These are phyloP conservation scores for Pollenia griseotomentosa DNA, from an alignment of 2,888 invertebrate species.

Conservation along the genomic window DNA sequence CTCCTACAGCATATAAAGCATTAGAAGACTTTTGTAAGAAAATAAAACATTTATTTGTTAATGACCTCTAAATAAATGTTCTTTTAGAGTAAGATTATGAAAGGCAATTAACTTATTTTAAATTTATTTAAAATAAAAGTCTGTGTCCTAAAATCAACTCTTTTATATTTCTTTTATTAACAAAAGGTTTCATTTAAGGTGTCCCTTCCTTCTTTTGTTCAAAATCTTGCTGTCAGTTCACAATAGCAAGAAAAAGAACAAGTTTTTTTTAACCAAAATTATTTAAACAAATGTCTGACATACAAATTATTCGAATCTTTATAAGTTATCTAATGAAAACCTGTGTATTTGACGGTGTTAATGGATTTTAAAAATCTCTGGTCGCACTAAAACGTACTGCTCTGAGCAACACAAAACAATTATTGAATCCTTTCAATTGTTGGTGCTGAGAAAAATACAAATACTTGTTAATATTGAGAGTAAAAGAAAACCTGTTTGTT, in stretches of 20 bases:
- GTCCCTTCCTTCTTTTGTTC: constrained; percentile 17
- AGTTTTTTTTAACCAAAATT: not conserved
- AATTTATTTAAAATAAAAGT: not conserved
- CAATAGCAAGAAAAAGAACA: not conserved
- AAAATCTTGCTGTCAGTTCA: constrained; percentile 24
- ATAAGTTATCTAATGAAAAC: constrained; percentile 19
- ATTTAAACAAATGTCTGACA: not conserved
- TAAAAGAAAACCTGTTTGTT: constrained; percentile 47
- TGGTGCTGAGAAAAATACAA: constrained; percentile 5
- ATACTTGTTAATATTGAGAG: not conserved
- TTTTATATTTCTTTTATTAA: constrained; percentile 12
- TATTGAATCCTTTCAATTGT: constrained; percentile 43
- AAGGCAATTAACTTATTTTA: not conserved
- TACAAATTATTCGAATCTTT: constrained; percentile 29
- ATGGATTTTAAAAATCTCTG: too few relatives aligned
- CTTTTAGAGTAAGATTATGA: too few relatives aligned
- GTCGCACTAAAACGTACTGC: not conserved
- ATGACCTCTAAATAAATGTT: too few relatives aligned
- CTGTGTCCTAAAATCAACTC: not conserved
- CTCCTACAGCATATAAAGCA: too few relatives aligned
- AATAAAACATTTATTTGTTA: too few relatives aligned
- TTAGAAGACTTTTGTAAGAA: too few relatives aligned
- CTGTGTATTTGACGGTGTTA: constrained; percentile 19
- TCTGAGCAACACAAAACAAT: not conserved
- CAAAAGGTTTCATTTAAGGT: not conserved